Conservation (phyloP, 2,888 invertebrate genomes). For the Microdon myrmicae region DNA sequence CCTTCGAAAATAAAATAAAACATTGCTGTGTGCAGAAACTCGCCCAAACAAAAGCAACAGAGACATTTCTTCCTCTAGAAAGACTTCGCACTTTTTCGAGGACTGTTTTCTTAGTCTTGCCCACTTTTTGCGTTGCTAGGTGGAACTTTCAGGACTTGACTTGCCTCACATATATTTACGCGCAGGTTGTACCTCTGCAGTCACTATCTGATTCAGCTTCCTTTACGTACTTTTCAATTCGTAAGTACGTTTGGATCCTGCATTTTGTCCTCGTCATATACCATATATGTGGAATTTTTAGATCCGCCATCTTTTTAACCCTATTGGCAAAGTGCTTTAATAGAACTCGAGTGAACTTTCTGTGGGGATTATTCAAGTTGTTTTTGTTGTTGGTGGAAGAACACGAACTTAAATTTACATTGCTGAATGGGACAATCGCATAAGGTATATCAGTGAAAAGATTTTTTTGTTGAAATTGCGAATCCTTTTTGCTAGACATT, state of each 20-base stretch:
- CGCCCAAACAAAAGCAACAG: constrained; percentile 1
- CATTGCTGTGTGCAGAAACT: constrained; percentile 4
- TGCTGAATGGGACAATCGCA: no score
- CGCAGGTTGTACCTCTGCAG: constrained; percentile 20
- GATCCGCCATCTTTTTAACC: not conserved
- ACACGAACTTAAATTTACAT: no score
- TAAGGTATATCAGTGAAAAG: no score
- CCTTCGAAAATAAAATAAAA: constrained; percentile 22
- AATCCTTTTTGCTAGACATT: no score
- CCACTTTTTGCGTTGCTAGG: constrained; percentile 15
- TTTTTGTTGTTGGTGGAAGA: constrained; percentile 24
- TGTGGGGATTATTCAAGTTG: constrained; percentile 39
- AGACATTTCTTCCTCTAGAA: constrained; percentile 9
- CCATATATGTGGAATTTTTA: not conserved
- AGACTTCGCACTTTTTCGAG: constrained; percentile 17
- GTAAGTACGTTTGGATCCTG: constrained; percentile 22
- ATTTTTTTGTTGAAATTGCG: constrained; percentile 5
- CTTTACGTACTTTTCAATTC: constrained; percentile 11
- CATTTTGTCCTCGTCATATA: no score
- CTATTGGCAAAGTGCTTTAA: constrained; percentile 17
- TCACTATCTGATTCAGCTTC: constrained; percentile 35
- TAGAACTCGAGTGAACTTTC: constrained; percentile 32
- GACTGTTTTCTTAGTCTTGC: constrained; percentile 3
- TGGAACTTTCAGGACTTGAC: constrained; percentile 2
- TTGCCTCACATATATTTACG: constrained; percentile 6